Conservation (phyloP, 2,888 invertebrate species). For the Rotaria macrura region DNA sequence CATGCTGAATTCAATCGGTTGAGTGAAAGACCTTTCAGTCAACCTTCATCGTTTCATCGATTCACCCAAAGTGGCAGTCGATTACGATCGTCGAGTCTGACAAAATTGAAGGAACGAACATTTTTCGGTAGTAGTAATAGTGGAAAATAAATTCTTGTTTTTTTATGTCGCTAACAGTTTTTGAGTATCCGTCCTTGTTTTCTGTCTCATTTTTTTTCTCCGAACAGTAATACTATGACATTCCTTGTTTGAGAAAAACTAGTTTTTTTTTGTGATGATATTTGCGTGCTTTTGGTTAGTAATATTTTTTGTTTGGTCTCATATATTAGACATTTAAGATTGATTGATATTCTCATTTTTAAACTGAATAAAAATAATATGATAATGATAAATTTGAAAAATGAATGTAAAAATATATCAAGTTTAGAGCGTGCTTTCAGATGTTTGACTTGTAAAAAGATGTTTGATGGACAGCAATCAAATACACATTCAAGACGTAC, state of each 20-base stretch:
- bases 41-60: not conserved
- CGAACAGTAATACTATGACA: not conserved
- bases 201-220: not conserved
- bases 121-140: not conserved
- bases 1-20: not conserved
- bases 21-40: not conserved
- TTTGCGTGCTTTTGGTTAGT: not conserved
- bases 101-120: not conserved
- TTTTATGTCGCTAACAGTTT: not conserved
- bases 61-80: not conserved
- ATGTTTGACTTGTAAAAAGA: not conserved
- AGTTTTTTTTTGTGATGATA: not conserved
- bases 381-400: not conserved
- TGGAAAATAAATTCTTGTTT: not conserved
- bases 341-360: not conserved
- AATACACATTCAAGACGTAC: not conserved
- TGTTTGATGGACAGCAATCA: not conserved
- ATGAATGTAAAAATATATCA: not conserved
- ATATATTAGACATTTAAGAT: not conserved
- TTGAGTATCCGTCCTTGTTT: not conserved
- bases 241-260: not conserved
- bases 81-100: slow-evolving; percentile 1
- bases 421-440: not conserved
- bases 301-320: not conserved
- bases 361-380: no score